phyloP scores from a whole-genome alignment of 92 coral and sea anemone species.

The Porites lobata region DNA sequence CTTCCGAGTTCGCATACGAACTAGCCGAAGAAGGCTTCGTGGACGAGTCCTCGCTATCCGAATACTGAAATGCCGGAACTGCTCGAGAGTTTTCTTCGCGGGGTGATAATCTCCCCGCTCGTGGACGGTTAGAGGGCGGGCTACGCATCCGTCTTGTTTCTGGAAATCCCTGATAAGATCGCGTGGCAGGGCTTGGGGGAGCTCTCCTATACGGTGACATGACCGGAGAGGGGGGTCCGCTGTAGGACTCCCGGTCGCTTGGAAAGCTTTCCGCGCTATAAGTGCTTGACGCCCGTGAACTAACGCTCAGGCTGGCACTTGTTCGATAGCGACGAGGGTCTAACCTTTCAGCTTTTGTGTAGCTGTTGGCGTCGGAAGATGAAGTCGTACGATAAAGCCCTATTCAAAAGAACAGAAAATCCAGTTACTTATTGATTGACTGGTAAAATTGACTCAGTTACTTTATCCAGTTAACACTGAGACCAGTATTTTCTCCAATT shows the following conservation, averaged over 20 bases:
- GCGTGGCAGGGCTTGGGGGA: conserved; percentile 84
- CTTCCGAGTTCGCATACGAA: conserved; percentile 91
- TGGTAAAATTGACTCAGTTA: no score
- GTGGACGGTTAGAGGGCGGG: conserved; percentile 68
- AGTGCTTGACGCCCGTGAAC: conserved; percentile 54
- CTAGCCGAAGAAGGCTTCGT: conserved; percentile 90
- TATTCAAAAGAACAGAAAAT: background rate
- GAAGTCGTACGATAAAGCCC: conserved; percentile 29
- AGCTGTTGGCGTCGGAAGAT: conserved; percentile 22
- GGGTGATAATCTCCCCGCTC: conserved; percentile 63
- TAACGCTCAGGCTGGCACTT: conserved; percentile 41
- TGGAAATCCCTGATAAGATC: conserved; percentile 59
- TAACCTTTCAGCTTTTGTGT: conserved; percentile 32
- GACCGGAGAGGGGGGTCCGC: conserved; percentile 76
- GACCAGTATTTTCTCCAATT: no score
- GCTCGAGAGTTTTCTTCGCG: conserved; percentile 61
- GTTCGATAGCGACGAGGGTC: conserved; percentile 55
- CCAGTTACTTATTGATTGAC: background rate
- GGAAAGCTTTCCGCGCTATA: conserved; percentile 51
- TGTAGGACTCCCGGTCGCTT: conserved; percentile 55
- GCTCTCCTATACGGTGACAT: conserved; percentile 56
- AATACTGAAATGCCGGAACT: conserved; percentile 88
- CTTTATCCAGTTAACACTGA: no score
- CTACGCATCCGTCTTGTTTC: conserved; percentile 56
- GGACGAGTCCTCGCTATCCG: conserved; percentile 93